Percentiles rank a stretch among this genome's conserved stretches.
Conservation (phyloP, 1,140 invertebrate genomes). For the Drosophila lacteicornis region DNA sequence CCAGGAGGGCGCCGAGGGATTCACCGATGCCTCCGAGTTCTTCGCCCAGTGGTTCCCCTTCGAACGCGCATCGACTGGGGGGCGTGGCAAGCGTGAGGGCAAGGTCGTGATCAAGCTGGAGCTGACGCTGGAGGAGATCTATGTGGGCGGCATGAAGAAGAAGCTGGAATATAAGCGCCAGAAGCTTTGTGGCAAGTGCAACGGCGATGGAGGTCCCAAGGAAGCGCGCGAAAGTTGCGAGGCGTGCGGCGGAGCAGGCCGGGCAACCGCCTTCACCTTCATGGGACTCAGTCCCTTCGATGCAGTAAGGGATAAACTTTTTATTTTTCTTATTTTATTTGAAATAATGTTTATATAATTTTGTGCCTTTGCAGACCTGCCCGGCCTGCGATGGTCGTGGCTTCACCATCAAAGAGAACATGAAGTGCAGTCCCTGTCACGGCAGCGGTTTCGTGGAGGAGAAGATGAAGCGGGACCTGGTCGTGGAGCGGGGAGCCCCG, state of each 20-base stretch:
- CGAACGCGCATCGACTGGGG: constrained; percentile 75
- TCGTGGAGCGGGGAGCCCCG: constrained; percentile 96
- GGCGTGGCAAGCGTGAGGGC: constrained; percentile 52
- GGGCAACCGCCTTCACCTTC: constrained; percentile 63
- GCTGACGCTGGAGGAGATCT: constrained; percentile 95
- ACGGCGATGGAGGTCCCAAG: constrained; percentile 93
- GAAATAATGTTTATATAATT: background rate
- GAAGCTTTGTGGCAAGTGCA: constrained; percentile 93
- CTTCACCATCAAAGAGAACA: constrained; percentile 92
- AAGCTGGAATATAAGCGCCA: constrained; percentile 93
- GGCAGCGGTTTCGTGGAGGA: constrained; percentile 92
- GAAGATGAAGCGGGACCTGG: constrained; percentile 94
- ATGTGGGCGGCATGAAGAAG: constrained; percentile 92
- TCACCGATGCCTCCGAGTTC: constrained; percentile 87
- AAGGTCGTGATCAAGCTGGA: constrained; percentile 85
- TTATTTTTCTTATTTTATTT: background rate
- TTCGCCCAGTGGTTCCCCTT: constrained; percentile 87
- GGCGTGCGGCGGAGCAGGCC: constrained; percentile 62
- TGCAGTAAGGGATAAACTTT: constrained; percentile 44
- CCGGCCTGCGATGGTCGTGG: constrained; percentile 89
- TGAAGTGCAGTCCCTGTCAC: constrained; percentile 91
- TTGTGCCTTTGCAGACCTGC: constrained; percentile 85
- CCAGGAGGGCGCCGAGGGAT: constrained; percentile 89
- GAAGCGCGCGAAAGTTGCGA: constrained; percentile 76
- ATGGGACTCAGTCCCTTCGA: constrained; percentile 71